Evolutionary conservation across 2,888 invertebrate genomes (phyloP).

Genomic region (Drosophila anomalata): DNA sequence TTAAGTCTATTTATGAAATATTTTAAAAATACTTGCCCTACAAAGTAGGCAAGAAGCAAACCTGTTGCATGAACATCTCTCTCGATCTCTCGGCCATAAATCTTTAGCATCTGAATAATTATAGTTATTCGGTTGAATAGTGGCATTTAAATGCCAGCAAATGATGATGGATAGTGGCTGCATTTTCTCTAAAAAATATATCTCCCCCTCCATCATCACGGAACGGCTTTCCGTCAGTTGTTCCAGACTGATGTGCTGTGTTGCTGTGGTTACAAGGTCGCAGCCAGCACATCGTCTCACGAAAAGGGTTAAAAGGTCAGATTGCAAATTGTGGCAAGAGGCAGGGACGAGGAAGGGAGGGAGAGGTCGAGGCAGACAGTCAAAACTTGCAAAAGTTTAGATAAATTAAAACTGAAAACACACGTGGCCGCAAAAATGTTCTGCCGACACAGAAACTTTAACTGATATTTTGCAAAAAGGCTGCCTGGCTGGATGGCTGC

Average conservation of each 20-base stretch:
- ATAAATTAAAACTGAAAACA: slow-evolving; percentile 64
- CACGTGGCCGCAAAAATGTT: slow-evolving; percentile 55
- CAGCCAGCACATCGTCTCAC: slow-evolving; percentile 12
- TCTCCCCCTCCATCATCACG: neutral
- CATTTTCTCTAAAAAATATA: neutral
- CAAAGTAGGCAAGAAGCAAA: neutral
- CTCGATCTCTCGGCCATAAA: neutral
- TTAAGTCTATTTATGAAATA: neutral
- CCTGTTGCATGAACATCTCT: slow-evolving; percentile 23
- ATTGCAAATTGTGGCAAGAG: slow-evolving; percentile 63
- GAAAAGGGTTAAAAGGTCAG: slow-evolving; percentile 72
- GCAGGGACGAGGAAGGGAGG: neutral
- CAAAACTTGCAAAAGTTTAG: slow-evolving; percentile 50
- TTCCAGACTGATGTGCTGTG: slow-evolving; percentile 1
- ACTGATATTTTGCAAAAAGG: neutral
- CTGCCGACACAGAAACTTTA: slow-evolving; percentile 21
- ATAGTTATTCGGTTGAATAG: neutral
- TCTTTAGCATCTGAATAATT: slow-evolving; percentile 5
- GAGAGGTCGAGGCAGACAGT: slow-evolving; percentile 18
- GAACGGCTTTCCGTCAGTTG: neutral
- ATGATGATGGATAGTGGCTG: slow-evolving; percentile 13
- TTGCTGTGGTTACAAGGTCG: slow-evolving; percentile 75
- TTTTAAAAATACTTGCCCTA: neutral
- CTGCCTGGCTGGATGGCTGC: too few species aligned
- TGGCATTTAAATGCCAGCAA: slow-evolving; percentile 37